These are phyloP conservation scores for Serrognathus titanus DNA, from an alignment of 2,888 invertebrate genomes.

Conservation along the genomic window DNA sequence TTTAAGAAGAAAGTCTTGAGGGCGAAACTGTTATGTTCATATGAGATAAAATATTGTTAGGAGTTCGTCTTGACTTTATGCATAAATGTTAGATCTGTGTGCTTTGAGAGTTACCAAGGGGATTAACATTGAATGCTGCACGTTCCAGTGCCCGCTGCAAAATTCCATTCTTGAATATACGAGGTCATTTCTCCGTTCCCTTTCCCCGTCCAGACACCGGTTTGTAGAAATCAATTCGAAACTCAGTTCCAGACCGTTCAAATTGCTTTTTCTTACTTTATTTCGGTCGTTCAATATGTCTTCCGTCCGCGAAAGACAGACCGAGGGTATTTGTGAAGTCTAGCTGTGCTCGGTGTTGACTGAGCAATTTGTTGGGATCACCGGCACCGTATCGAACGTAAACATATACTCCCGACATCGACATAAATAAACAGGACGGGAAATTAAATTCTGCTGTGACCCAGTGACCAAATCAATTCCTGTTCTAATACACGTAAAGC, in stretches of 20 bases:
- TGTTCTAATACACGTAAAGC: too few species aligned
- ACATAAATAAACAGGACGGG: not conserved
- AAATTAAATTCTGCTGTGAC: not conserved
- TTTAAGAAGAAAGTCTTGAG: too few species aligned
- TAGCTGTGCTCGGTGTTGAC: constrained; percentile 33
- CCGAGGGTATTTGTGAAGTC: constrained; percentile 33
- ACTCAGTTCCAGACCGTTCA: constrained; percentile 40
- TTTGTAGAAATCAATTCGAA: constrained; percentile 45
- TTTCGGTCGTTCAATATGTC: constrained; percentile 36
- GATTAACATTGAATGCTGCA: too few species aligned
- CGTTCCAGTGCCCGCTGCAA: constrained; percentile 25
- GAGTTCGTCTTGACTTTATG: too few species aligned
- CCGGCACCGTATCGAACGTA: constrained; percentile 37
- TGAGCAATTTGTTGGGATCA: constrained; percentile 41
- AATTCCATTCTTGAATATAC: constrained; percentile 37
- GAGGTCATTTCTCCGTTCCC: constrained; percentile 33
- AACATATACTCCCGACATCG: constrained; percentile 27
- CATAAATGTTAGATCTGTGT: too few species aligned
- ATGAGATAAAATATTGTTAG: too few species aligned
- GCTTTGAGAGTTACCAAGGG: too few species aligned
- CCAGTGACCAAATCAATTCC: too few species aligned
- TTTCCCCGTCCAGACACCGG: constrained; percentile 30
- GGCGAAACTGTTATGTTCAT: too few species aligned
- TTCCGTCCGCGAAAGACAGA: constrained; percentile 35
- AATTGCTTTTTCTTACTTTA: constrained; percentile 46